Conservation (phyloP, 2,888 invertebrate genomes). For the Ochropleura plecta region DNA sequence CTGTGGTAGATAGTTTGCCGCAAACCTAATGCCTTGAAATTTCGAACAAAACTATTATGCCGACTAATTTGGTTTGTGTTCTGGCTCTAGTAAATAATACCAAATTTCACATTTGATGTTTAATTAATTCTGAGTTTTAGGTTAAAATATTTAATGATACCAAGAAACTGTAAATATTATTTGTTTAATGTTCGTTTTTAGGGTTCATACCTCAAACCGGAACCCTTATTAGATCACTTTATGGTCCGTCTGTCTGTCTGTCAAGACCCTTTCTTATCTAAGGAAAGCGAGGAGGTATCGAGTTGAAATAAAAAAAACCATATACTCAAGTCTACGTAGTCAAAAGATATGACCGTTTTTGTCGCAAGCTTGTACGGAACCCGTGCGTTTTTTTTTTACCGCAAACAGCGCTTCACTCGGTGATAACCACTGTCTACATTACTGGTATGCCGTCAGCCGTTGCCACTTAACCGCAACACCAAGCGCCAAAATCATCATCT, state of each 20-base stretch:
- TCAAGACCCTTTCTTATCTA: too few species aligned
- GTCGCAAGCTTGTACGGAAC: too few species aligned
- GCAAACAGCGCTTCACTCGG: background rate
- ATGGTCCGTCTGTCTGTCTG: too few species aligned
- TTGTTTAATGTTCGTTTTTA: background rate
- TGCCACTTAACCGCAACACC: background rate
- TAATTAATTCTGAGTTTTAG: constrained; percentile 18
- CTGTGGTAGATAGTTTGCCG: constrained; percentile 35
- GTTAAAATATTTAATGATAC: background rate
- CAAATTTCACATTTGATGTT: constrained; percentile 23
- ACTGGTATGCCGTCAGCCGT: background rate
- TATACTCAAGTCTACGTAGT: too few species aligned
- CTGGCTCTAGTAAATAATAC: constrained; percentile 23
- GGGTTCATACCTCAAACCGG: too few species aligned
- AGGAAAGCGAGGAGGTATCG: too few species aligned
- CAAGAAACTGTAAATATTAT: background rate
- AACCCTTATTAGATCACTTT: too few species aligned
- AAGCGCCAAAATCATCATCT: background rate
- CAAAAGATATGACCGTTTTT: too few species aligned
- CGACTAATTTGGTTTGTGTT: constrained; percentile 37
- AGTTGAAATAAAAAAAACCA: too few species aligned
- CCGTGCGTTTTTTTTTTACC: too few species aligned
- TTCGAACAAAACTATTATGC: constrained; percentile 43
- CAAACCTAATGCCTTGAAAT: constrained; percentile 52
- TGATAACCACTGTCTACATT: background rate